Evolutionary conservation across 2,888 invertebrate genomes (phyloP), one percentile per base, ranked within the genome.

Genomic region (Caenorhabditis wallacei): DNA sequence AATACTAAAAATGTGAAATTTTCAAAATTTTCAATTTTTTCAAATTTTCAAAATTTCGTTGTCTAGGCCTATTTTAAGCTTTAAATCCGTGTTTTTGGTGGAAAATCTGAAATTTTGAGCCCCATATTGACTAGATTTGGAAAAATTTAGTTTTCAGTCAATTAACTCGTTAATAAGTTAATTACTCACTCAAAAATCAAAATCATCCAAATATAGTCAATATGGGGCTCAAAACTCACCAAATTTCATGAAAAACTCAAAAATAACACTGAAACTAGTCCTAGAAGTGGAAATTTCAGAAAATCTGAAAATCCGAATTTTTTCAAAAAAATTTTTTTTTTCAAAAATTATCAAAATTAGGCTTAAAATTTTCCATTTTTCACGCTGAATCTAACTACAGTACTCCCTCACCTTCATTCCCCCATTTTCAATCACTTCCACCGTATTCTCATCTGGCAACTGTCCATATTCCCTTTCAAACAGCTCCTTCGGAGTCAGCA

Each of bases 391-490:
- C 37, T 37, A n/a, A n/a, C n/a, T n/a, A n/a, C n/a, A n/a, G n/a
- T n/a, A n/a, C n/a, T n/a, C n/a, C n/a, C 35, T 7, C 10, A 35
- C 43, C 43, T 43, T 13, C 13, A 5, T 13, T 13, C 13, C 13
- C 43, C 2, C 43, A 11, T 2, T 13, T 13, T 43, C 13, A 11
- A 43, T 13, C 16, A 43, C 43, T 43, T 43, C 13, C 4, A 43
- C 13, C 5, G 10, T 43, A 43, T 43, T 13, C 7, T 13, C 43
- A 13, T 13, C 54, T 1, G 8, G 54, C 7, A 54, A 11, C 13
- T n/a, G n/a, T n/a, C 54, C 54, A 26, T 54, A 13, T 13, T 54
- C 54, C 16, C 22, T 22, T 13, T 54, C 54, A 22, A 54, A 54
- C 2, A 54, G 16, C 16, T 54, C 54, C 16, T 16, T 54, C n/a